phyloP scores from a whole-genome alignment of 2,113 vertebrate genomes.

The Desmodus rotundus region DNA sequence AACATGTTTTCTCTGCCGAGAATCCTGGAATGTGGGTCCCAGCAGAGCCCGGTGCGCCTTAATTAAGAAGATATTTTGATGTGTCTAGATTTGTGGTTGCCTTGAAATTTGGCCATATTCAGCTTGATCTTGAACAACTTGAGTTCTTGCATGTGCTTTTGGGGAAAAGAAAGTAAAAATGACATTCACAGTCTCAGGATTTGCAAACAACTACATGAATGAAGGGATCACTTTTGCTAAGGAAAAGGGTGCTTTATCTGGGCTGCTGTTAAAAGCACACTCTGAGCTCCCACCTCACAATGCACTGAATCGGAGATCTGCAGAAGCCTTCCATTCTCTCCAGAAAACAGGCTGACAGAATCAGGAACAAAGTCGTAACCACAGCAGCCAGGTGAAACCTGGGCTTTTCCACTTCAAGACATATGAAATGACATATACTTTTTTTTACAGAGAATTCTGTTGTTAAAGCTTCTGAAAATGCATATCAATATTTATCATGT shows the following conservation, averaged over 20 bases:
- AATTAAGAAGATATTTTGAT: constrained; percentile 60
- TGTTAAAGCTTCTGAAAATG: constrained; percentile 10
- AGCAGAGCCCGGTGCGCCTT: constrained; percentile 53
- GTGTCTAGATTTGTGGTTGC: not conserved
- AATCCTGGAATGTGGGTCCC: constrained; percentile 62
- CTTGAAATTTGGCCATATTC: not conserved
- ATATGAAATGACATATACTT: not conserved
- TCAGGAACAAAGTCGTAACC: not conserved
- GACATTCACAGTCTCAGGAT: not conserved
- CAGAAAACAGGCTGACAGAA: constrained; percentile 32
- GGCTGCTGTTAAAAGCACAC: not conserved
- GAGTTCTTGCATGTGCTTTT: not conserved
- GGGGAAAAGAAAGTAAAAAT: constrained; percentile 27
- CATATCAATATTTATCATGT: not conserved
- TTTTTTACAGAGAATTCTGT: not conserved
- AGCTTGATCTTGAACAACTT: not conserved
- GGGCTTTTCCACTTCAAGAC: not conserved
- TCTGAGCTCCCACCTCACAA: not conserved
- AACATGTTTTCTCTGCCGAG: constrained; percentile 71
- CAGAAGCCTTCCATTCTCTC: constrained; percentile 1
- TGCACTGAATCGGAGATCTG: not conserved
- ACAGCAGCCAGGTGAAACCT: not conserved
- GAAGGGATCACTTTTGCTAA: constrained; percentile 11
- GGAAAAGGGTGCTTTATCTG: not conserved
- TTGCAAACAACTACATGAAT: not conserved